These are phyloP conservation scores for Baronia brevicornis DNA, from an alignment of 2,888 invertebrate genomes.

Conservation along the genomic window DNA sequence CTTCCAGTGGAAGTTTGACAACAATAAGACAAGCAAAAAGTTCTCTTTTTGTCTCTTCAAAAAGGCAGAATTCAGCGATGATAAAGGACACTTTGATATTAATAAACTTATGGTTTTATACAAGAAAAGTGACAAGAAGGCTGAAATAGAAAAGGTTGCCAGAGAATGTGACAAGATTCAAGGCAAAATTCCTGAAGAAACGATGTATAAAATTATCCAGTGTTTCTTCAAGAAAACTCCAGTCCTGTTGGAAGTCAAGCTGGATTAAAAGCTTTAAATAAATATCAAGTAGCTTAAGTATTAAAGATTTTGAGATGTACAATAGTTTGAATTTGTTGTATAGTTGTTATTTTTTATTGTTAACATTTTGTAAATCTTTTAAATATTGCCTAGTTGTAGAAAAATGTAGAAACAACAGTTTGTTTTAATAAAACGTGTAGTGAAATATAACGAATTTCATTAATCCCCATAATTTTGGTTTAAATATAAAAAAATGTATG, in stretches of 20 bases:
- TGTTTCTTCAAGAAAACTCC: conserved; percentile 9
- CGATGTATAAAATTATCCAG: conserved; percentile 4
- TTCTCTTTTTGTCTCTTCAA: conserved; percentile 12
- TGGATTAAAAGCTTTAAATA: conserved; percentile 4
- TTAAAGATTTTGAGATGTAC: neutral
- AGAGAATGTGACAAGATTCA: conserved; percentile 5
- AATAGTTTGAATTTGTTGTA: too few species aligned
- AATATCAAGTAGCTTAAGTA: neutral
- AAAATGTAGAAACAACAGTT: too few species aligned
- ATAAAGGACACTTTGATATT: conserved; percentile 6
- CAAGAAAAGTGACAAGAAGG: conserved; percentile 6
- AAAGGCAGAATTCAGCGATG: conserved; percentile 8
- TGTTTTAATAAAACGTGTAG: too few species aligned
- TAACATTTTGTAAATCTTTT: too few species aligned
- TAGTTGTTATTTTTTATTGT: too few species aligned
- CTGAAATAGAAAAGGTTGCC: neutral
- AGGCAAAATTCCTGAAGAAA: conserved; percentile 8
- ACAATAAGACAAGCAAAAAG: conserved; percentile 7
- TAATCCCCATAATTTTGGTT: too few species aligned
- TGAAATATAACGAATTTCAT: too few species aligned
- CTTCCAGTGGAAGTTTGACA: conserved; percentile 7
- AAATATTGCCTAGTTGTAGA: too few species aligned
- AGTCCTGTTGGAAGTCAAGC: conserved; percentile 4
- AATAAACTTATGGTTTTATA: conserved; percentile 8
- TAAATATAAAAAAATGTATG: too few species aligned